Percentiles rank a stretch among this genome's conserved stretches.
These are phyloP conservation scores for Centroberyx gerrardi DNA, from an alignment of 2,797 vertebrate genomes.

Conservation along the genomic window DNA sequence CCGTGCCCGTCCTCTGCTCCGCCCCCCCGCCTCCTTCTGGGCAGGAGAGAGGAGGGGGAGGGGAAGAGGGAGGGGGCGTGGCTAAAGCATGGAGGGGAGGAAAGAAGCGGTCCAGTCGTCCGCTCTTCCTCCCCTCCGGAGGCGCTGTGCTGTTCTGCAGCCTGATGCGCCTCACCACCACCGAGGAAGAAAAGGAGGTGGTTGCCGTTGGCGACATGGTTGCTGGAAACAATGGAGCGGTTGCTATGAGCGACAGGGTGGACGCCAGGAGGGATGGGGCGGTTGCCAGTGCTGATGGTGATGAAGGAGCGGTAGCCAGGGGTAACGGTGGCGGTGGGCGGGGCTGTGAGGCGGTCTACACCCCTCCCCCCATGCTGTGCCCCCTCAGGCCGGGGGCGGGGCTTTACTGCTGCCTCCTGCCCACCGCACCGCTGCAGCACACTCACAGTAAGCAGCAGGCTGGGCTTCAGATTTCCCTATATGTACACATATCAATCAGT, in stretches of 20 bases:
- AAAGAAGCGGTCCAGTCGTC: neutral
- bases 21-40: slow-evolving; percentile 22
- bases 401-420: slow-evolving; percentile 88
- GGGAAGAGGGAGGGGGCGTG: slow-evolving; percentile 76
- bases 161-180: slow-evolving; percentile 80
- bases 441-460: too few species aligned
- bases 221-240: slow-evolving; percentile 68
- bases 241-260: too few species aligned
- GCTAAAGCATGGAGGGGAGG: slow-evolving; percentile 45
- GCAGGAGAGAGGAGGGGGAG: neutral
- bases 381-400: slow-evolving; percentile 91
- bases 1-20: slow-evolving; percentile 87
- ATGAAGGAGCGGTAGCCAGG: too few species aligned
- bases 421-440: slow-evolving; percentile 36
- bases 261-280: too few species aligned
- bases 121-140: slow-evolving; percentile 62
- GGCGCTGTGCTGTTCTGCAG: slow-evolving; percentile 90
- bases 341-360: slow-evolving; percentile 81
- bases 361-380: slow-evolving; percentile 93
- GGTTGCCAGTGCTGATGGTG: too few species aligned
- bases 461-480: too few species aligned
- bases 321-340: slow-evolving; percentile 68
- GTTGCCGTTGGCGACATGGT: slow-evolving; percentile 49
- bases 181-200: too few species aligned
- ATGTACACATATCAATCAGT: too few species aligned